These are phyloP conservation scores for Neodiprion lecontei DNA, from an alignment of 1,140 invertebrate genomes.

Conservation along the genomic window DNA sequence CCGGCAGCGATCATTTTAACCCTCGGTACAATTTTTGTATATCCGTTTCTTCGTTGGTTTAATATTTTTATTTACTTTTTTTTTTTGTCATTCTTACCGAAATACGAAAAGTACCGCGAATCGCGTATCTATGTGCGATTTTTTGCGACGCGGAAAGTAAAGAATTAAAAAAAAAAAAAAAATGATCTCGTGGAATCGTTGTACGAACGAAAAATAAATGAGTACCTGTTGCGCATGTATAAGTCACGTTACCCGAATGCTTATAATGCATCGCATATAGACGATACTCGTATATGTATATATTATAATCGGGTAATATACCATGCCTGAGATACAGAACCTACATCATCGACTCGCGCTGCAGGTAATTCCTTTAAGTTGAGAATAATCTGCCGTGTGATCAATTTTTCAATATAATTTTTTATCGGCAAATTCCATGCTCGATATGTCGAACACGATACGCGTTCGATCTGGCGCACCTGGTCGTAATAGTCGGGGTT, in stretches of 20 bases:
- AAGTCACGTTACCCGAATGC: not conserved
- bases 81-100: not conserved
- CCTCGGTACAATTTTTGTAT: too few relatives aligned
- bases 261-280: not conserved
- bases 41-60: too few relatives aligned
- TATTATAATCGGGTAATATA: not conserved
- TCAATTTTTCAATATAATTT: constrained; percentile 8
- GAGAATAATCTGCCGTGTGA: not conserved
- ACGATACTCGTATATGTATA: not conserved
- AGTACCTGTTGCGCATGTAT: too few relatives aligned
- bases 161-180: not conserved
- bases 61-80: not conserved
- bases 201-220: too few relatives aligned
- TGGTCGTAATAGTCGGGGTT: not conserved
- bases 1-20: too few relatives aligned
- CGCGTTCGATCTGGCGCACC: not conserved
- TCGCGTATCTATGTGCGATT: constrained; percentile 15
- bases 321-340: too few relatives aligned
- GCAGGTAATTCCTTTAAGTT: constrained; percentile 2
- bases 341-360: not conserved
- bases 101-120: not conserved
- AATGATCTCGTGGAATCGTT: not conserved
- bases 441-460: constrained; percentile 4
- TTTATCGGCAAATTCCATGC: constrained; percentile 2
- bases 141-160: not conserved